Percentiles rank a stretch among this genome's conserved stretches.
These are phyloP conservation scores for Amphimallon solstitiale DNA, from an alignment of 2,888 invertebrate genomes.

Conservation along the genomic window DNA sequence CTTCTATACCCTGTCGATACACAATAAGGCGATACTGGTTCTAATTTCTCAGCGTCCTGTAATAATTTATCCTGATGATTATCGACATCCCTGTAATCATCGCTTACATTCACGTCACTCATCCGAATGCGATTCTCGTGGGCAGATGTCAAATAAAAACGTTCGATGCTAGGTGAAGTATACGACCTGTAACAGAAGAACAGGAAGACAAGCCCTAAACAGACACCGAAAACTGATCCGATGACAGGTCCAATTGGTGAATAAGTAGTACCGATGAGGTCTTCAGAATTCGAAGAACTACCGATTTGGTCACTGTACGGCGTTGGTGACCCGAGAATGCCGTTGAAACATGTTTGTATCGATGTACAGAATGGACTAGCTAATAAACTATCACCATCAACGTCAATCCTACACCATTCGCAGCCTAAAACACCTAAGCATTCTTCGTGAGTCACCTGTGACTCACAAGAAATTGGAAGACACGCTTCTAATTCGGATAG, in stretches of 20 bases:
- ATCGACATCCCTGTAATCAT: conserved; percentile 72
- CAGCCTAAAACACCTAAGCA: conserved; percentile 83
- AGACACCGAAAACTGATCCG: conserved; percentile 84
- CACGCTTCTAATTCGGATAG: conserved; percentile 67
- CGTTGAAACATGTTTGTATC: conserved; percentile 85
- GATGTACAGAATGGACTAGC: conserved; percentile 81
- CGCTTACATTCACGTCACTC: conserved; percentile 79
- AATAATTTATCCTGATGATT: conserved; percentile 75
- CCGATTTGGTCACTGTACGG: conserved; percentile 82
- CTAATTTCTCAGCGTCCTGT: conserved; percentile 65
- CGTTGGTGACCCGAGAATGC: conserved; percentile 82
- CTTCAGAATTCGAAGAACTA: conserved; percentile 58
- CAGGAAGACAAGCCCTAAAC: conserved; percentile 81
- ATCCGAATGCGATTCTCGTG: conserved; percentile 72
- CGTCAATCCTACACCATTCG: conserved; percentile 89
- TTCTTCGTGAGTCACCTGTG: conserved; percentile 70
- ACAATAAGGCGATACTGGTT: conserved; percentile 86
- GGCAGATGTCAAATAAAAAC: conserved; percentile 66
- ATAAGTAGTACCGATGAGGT: conserved; percentile 65
- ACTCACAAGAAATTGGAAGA: conserved; percentile 75
- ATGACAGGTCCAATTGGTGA: conserved; percentile 88
- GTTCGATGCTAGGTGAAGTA: conserved; percentile 62
- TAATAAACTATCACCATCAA: conserved; percentile 76
- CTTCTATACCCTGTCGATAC: conserved; percentile 84
- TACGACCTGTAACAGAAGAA: conserved; percentile 87